phyloP scores from a whole-genome alignment of 2,797 vertebrate species.

The Cuniculus paca region DNA sequence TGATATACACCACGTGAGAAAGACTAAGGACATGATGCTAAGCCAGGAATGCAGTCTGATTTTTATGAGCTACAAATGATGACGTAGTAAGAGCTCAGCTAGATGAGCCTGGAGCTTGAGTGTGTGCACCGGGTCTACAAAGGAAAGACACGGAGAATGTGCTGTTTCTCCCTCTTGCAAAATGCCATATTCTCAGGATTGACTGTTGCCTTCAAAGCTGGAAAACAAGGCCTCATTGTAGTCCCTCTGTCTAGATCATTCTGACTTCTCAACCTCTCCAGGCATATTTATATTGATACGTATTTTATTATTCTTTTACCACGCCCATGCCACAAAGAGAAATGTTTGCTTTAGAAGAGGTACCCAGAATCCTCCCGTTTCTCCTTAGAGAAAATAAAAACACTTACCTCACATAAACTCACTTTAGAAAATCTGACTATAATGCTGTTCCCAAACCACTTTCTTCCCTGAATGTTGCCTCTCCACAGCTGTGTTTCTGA shows the following conservation, averaged over 20 bases:
- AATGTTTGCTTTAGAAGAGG: constrained; percentile 63
- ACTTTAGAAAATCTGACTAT: constrained; percentile 68
- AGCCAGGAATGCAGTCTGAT: background rate
- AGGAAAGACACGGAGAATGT: background rate
- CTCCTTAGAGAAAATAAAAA: constrained; percentile 66
- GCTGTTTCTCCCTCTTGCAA: background rate
- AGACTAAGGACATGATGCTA: background rate
- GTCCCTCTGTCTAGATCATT: background rate
- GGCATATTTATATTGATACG: constrained; percentile 56
- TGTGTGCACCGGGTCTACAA: background rate
- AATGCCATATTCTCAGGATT: background rate
- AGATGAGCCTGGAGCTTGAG: background rate
- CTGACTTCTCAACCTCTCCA: background rate
- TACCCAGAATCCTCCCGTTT: constrained; percentile 47
- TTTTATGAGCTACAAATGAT: constrained; percentile 49
- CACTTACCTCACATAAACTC: constrained; percentile 65
- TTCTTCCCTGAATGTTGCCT: constrained; percentile 29
- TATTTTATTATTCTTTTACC: constrained; percentile 69
- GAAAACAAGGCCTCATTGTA: constrained; percentile 40
- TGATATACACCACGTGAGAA: background rate
- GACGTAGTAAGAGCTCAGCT: background rate
- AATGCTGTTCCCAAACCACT: constrained; percentile 39
- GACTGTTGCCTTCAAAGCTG: background rate
- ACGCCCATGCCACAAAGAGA: constrained; percentile 37
- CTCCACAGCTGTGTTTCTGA: background rate